Evolutionary conservation across 2,888 invertebrate species (phyloP), one percentile per base, ranked within the genome.

Genomic region (Dusona sp.): DNA sequence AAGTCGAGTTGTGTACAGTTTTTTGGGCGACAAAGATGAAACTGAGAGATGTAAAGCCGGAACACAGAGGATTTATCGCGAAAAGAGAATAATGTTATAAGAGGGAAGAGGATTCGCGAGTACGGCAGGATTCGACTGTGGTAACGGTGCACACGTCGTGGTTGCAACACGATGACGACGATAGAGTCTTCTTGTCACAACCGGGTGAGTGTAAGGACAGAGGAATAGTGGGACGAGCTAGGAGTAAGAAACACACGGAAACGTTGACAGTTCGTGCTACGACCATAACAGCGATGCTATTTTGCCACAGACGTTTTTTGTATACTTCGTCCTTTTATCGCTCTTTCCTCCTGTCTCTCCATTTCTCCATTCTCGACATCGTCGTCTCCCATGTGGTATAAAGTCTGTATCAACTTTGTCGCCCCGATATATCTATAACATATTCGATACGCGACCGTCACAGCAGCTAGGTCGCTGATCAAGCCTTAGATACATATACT

Each of bases 211-310:
- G 70, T 70, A 84, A 68, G 86, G 86, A 88, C 80, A 86, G 79
- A 81, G 87, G 84, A 88, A 83, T 87, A 79, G 89, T 88, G 85
- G 88, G 87, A 84, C 86, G 84, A 86, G 85, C 79, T 85, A 84
- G 88, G 90, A 90, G 91, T 90, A 92, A 91, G 92, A 92, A 93
- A 92, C 91, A 93, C 93, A 93, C 93, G 93, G 93, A 94, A 94
- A 93, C 92, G 87, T 80, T 93, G 93, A 93, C 94, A 93, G 93
- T 92, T 93, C 93, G 92, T 93, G 93, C 92, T 88, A 91, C 88
- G 88, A 91, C 92, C 89, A 92, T 92, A 93, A 93, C 93, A 92
- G 91, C 92, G 90, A 91, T 91, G 92, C 92, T 92, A 93, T 93
- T 93, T 93, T 91, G 90, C 92, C 90, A 90, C 89, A 87, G 91